Evolutionary conservation across 2,888 invertebrate genomes (phyloP).

Genomic region (Stenodema calcarata): DNA sequence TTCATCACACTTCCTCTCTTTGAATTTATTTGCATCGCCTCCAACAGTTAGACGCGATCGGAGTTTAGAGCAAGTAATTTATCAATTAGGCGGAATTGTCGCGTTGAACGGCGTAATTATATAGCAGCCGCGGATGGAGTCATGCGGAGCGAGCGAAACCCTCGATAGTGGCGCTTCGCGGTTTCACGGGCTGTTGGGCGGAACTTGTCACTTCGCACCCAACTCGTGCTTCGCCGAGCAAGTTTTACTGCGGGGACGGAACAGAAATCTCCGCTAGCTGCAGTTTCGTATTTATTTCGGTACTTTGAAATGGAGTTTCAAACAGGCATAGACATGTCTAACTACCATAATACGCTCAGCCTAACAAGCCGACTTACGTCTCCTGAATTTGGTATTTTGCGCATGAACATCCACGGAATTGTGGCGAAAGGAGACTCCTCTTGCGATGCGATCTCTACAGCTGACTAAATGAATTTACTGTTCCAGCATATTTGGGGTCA

Average conservation of each 20-base stretch:
- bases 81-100: background rate
- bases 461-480: no score
- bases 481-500: no score
- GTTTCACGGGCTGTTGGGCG: background rate
- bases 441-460: no score
- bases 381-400: background rate
- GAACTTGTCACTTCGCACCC: background rate
- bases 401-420: no score
- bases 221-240: background rate
- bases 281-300: background rate
- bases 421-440: no score
- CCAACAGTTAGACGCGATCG: background rate
- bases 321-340: background rate
- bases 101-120: background rate
- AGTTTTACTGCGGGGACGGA: no score
- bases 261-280: background rate
- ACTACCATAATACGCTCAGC: background rate
- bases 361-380: background rate
- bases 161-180: background rate
- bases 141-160: background rate
- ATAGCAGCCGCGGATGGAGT: background rate
- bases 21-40: background rate
- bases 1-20: background rate
- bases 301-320: background rate
- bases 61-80: background rate